Percentiles rank a stretch among this genome's conserved stretches.
These are phyloP conservation scores for Hemaris fuciformis DNA, from an alignment of 2,888 invertebrate genomes.

Conservation along the genomic window DNA sequence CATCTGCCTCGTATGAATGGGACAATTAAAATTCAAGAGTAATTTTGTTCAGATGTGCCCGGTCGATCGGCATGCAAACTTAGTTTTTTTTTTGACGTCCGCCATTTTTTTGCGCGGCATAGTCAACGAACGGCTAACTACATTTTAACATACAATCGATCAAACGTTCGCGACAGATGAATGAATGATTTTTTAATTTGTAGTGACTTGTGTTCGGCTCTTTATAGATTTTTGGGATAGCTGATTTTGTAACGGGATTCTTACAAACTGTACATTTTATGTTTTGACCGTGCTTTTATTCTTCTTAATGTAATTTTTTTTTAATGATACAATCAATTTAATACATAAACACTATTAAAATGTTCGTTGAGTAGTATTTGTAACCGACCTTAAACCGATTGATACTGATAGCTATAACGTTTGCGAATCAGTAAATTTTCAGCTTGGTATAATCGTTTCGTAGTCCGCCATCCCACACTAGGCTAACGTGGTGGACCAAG, in stretches of 20 bases:
- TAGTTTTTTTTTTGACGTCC: slow-evolving; percentile 21
- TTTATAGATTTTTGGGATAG: neutral
- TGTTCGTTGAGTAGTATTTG: too few species aligned
- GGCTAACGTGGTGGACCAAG: too few species aligned
- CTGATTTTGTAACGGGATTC: neutral
- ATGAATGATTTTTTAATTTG: slow-evolving; percentile 28
- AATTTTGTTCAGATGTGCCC: slow-evolving; percentile 18
- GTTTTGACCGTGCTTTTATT: too few species aligned
- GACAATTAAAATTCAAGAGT: slow-evolving; percentile 25
- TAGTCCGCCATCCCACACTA: too few species aligned
- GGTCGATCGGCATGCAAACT: slow-evolving; percentile 21
- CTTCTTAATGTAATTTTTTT: too few species aligned
- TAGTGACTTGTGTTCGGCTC: slow-evolving; percentile 20
- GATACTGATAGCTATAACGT: too few species aligned
- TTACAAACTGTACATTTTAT: neutral
- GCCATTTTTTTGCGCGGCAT: slow-evolving; percentile 17
- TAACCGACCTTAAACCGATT: too few species aligned
- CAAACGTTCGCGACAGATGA: slow-evolving; percentile 25
- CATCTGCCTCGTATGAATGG: neutral
- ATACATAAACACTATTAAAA: too few species aligned
- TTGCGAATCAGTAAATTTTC: too few species aligned
- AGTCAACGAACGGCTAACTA: slow-evolving; percentile 17
- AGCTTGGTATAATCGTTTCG: too few species aligned
- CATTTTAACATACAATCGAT: slow-evolving; percentile 21
- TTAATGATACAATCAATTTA: too few species aligned